These are phyloP conservation scores for Cardinalis cardinalis DNA, from an alignment of 2,113 vertebrate genomes.

Conservation along the genomic window DNA sequence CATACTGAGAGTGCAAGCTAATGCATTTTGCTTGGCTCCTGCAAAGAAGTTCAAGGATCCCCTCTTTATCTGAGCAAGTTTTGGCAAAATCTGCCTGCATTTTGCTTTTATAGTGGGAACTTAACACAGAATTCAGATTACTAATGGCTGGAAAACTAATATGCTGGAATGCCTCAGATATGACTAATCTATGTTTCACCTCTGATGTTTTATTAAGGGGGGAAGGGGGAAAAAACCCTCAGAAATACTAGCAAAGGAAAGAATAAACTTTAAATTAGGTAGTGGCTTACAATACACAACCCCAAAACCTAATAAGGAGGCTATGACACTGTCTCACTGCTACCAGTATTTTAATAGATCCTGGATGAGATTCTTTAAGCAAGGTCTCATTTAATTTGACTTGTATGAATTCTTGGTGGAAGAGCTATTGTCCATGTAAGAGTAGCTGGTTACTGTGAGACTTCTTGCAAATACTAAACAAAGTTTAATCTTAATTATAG, in stretches of 20 bases:
- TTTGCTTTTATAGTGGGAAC: neutral
- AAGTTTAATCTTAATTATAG: neutral
- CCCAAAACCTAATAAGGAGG: neutral
- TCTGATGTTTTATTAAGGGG: neutral
- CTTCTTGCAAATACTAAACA: neutral
- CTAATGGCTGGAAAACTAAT: neutral
- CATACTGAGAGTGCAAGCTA: neutral
- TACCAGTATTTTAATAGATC: neutral
- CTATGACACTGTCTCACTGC: neutral
- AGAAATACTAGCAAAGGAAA: neutral
- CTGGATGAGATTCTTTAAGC: neutral
- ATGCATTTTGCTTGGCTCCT: conserved; percentile 44
- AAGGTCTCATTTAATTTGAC: neutral
- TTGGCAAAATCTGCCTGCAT: neutral
- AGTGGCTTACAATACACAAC: neutral
- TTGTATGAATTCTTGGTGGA: neutral
- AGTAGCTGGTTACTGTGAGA: neutral
- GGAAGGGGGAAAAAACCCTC: neutral
- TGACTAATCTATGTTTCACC: neutral
- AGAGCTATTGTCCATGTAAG: neutral
- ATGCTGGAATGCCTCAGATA: neutral
- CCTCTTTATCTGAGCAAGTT: conserved; percentile 7
- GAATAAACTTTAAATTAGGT: neutral
- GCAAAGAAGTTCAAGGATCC: conserved; percentile 1
- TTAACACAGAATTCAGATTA: neutral